These are phyloP conservation scores for Beroe forskalii DNA, from an alignment of 37 sponge, comb jelly and placozoan species.

Conservation along the genomic window DNA sequence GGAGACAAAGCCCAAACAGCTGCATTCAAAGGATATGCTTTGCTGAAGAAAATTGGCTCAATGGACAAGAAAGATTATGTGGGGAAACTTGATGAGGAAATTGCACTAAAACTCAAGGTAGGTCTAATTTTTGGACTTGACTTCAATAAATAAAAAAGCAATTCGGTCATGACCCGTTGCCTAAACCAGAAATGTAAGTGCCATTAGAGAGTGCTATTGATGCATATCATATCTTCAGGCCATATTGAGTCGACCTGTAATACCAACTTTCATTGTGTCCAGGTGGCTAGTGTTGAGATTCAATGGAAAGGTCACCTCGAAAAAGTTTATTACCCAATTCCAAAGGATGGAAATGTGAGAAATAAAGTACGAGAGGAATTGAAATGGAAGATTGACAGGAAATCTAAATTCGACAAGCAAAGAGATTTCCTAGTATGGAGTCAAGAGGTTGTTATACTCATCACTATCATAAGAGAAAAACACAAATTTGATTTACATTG, in stretches of 20 bases:
- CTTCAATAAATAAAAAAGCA: too few relatives aligned
- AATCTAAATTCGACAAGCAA: constrained; percentile 63
- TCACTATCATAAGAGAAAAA: too few relatives aligned
- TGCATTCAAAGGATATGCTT: constrained; percentile 58
- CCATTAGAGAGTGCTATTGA: too few relatives aligned
- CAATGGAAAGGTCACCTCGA: constrained; percentile 62
- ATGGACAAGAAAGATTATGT: constrained; percentile 56
- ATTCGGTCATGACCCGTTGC: too few relatives aligned
- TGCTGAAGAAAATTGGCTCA: constrained; percentile 35
- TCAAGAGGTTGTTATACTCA: constrained; percentile 41
- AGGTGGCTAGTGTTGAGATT: constrained; percentile 55
- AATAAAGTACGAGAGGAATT: constrained; percentile 48
- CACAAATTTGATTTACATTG: too few relatives aligned
- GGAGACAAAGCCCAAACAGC: constrained; percentile 58
- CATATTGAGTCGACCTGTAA: too few relatives aligned
- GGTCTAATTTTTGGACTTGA: too few relatives aligned
- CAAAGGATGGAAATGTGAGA: constrained; percentile 10
- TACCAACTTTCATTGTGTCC: too few relatives aligned
- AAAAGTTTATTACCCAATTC: constrained; percentile 55
- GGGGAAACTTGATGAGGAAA: constrained; percentile 55
- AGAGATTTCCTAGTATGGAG: constrained; percentile 52
- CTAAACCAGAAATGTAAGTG: too few relatives aligned
- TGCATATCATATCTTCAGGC: too few relatives aligned
- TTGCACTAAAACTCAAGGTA: constrained; percentile 62
- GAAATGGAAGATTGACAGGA: constrained; percentile 47